Base-by-base conservation (phyloP, 1,140 invertebrate genomes). In the Colletes latitarsis region DNA sequence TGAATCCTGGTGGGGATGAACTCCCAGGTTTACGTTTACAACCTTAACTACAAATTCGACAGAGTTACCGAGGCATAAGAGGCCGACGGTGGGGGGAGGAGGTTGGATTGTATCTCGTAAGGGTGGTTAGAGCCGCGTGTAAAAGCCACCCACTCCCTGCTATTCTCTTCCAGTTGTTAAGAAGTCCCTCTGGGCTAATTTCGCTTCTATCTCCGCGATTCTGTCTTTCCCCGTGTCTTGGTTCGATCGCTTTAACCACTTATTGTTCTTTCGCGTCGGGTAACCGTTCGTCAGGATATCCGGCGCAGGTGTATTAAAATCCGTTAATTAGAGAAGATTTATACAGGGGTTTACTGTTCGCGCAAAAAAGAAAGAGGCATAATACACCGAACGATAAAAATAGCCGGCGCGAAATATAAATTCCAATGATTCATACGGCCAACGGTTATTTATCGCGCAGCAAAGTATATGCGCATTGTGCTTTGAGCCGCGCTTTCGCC, bases 1-100 rank as follows among this genome's bases (percentile, higher is more conserved):
- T 57, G 60, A 46, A 63, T 57, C 15, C 19, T 64, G 55, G 69
- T 19, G 58, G 77, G 77, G 77, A 49, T 39, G 91, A 92, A 93
- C 91, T 92, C 92, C 91, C 92, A 92, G 91, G 92, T 92, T 93
- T 92, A 93, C 92, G 90, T 93, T 93, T 93, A 93, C 90, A 91
- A 90, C 88, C 90, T 91, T 90, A 92, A 92, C 91, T 93, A 93
- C 91, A 93, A 93, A 93, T 93, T 93, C 92, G 92, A 92, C 92
- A 90, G 89, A 93, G 90, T 92, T 91, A 92, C 88, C 91, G 91
- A 90, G 89, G 91, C 92, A 91, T 92, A 92, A 89, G 90, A 89
- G 60, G 43, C 43, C 43, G 55, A 55, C 12, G 14, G 53, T 6
- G 57, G 5, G 19, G n/a, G 0, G 1, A 12, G 10, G 43, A n/a